These are phyloP conservation scores for Micoletzkya japonica DNA, from an alignment of 2,888 invertebrate species.

Conservation along the genomic window DNA sequence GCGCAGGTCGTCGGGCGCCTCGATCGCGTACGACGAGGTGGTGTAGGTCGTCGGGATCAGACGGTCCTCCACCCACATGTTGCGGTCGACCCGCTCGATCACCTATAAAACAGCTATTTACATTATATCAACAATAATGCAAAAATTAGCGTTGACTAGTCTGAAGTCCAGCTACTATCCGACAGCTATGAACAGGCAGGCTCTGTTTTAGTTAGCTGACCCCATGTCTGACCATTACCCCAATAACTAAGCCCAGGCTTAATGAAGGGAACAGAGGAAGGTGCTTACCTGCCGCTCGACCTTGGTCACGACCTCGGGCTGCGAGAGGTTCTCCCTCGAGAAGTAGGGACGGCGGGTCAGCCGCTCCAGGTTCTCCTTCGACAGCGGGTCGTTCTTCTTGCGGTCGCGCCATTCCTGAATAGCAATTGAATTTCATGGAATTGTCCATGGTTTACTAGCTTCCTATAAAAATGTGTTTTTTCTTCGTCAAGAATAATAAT, in stretches of 20 bases:
- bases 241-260: no score
- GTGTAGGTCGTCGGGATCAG: constrained; percentile 36
- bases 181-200: background rate
- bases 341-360: constrained; percentile 60
- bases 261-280: no score
- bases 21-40: constrained; percentile 27
- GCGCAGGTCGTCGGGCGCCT: constrained; percentile 34
- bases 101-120: constrained; percentile 34
- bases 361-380: constrained; percentile 56
- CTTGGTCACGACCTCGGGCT: constrained; percentile 54
- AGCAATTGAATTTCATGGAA: background rate
- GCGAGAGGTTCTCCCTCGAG: constrained; percentile 52
- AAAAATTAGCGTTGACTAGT: background rate
- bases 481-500: no score
- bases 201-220: no score
- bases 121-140: background rate
- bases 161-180: background rate
- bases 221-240: background rate
- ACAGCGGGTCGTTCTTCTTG: constrained; percentile 30
- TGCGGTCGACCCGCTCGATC: constrained; percentile 61
- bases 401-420: constrained; percentile 23
- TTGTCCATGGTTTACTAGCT: no score
- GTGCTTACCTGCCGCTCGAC: constrained; percentile 48
- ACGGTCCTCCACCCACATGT: constrained; percentile 54
- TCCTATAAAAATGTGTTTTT: no score